Evolutionary conservation across 2,113 vertebrate genomes (phyloP).

Genomic region (Mobula birostris): DNA sequence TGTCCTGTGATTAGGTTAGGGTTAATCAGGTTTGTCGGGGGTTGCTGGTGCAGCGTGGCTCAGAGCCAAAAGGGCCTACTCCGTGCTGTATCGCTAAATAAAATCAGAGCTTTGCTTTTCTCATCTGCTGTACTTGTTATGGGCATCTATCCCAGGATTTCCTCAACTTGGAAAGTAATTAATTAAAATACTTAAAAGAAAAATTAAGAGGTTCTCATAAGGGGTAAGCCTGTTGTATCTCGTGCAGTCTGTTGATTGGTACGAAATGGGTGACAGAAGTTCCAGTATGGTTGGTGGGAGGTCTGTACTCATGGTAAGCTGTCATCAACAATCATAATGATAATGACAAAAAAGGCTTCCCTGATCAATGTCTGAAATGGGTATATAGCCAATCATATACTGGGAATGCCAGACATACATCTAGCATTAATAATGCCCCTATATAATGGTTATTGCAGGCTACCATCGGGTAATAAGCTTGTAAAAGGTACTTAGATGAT

Average conservation of each 20-base stretch:
- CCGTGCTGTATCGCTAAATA: no score
- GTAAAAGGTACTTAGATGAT: background rate
- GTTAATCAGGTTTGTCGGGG: no score
- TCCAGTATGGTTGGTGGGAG: background rate
- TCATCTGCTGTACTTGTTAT: background rate
- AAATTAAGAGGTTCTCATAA: background rate
- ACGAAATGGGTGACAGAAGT: background rate
- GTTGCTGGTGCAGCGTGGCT: no score
- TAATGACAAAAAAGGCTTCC: background rate
- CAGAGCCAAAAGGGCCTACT: no score
- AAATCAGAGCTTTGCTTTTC: background rate
- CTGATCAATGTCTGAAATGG: background rate
- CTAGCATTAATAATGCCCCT: background rate
- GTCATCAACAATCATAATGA: background rate
- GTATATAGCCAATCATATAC: background rate
- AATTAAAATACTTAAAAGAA: background rate
- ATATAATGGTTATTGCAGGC: no score
- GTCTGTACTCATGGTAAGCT: background rate
- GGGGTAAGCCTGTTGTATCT: background rate
- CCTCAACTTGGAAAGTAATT: background rate
- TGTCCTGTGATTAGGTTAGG: no score
- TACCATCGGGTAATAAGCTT: background rate
- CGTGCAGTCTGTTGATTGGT: background rate
- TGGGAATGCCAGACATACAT: background rate
- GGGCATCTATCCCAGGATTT: background rate